Evolutionary conservation across 2,888 invertebrate genomes (phyloP).

Genomic region (Orchesella flavescens): DNA sequence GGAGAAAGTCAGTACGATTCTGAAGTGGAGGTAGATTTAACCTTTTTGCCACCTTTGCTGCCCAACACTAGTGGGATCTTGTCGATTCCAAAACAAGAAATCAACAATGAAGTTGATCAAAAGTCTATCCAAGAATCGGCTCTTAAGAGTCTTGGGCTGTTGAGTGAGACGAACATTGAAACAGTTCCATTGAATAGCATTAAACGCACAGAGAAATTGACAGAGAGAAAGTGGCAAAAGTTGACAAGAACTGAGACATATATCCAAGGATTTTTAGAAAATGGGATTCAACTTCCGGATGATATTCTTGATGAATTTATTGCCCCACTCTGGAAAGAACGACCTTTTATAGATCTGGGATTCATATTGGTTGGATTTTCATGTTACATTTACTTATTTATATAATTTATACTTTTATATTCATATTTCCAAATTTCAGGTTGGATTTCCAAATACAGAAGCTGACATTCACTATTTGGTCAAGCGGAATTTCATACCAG

Average conservation of each 20-base stretch:
- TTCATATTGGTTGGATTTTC: constrained; percentile 81
- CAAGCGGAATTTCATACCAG: constrained; percentile 77
- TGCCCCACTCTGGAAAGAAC: constrained; percentile 77
- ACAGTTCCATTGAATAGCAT: constrained; percentile 62
- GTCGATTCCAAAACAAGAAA: constrained; percentile 5
- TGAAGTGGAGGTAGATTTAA: background rate
- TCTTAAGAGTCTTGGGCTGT: constrained; percentile 53
- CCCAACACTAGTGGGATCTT: background rate
- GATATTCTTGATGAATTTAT: constrained; percentile 76
- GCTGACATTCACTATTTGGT: constrained; percentile 78
- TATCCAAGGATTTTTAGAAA: constrained; percentile 77
- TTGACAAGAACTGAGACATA: constrained; percentile 56
- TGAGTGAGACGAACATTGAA: constrained; percentile 32
- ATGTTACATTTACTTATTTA: too few species aligned
- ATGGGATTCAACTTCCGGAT: constrained; percentile 76
- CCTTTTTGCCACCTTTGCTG: background rate
- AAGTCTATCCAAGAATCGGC: constrained; percentile 19
- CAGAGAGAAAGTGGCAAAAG: constrained; percentile 51
- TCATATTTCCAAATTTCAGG: too few species aligned
- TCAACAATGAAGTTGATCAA: background rate
- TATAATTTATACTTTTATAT: too few species aligned
- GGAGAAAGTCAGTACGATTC: background rate
- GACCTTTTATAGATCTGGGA: constrained; percentile 76
- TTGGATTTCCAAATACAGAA: constrained; percentile 79
- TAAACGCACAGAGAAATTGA: constrained; percentile 49